Evolutionary conservation across 1,140 invertebrate genomes (phyloP).

Genomic region (Macrosteles quadrilineatus): DNA sequence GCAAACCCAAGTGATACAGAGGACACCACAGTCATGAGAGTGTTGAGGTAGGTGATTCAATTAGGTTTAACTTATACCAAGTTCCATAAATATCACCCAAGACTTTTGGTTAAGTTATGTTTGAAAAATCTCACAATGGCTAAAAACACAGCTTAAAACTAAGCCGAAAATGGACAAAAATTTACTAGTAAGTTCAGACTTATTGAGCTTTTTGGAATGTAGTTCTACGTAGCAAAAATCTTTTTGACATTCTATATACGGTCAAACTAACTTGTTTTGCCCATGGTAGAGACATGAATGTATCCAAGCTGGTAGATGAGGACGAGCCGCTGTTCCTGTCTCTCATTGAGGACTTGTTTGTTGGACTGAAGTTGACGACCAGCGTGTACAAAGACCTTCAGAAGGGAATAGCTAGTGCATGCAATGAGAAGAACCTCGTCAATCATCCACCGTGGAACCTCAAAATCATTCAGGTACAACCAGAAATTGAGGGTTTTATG

Average conservation of each 20-base stretch:
- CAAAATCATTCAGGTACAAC: slow-evolving; percentile 77
- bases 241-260: too few relatives aligned
- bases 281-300: slow-evolving; percentile 92
- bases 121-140: too few relatives aligned
- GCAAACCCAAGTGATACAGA: slow-evolving; percentile 81
- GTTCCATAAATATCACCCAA: too few relatives aligned
- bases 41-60: slow-evolving; percentile 65
- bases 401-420: slow-evolving; percentile 64
- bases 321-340: slow-evolving; percentile 92
- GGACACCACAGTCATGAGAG: slow-evolving; percentile 89
- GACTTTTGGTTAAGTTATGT: too few relatives aligned
- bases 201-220: too few relatives aligned
- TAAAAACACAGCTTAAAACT: too few relatives aligned
- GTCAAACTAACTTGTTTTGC: too few relatives aligned
- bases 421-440: slow-evolving; percentile 66
- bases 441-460: slow-evolving; percentile 88
- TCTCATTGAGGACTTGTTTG: slow-evolving; percentile 91
- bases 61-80: too few relatives aligned
- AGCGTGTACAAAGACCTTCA: slow-evolving; percentile 77
- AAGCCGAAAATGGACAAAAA: too few relatives aligned
- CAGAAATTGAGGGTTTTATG: too few relatives aligned
- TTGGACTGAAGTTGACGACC: slow-evolving; percentile 76
- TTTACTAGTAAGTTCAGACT: too few relatives aligned
- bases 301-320: slow-evolving; percentile 91
- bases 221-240: too few relatives aligned